Evolutionary conservation across 2,113 vertebrate species (phyloP), one percentile per base, ranked within the genome.

Genomic region (Mirounga angustirostris): DNA sequence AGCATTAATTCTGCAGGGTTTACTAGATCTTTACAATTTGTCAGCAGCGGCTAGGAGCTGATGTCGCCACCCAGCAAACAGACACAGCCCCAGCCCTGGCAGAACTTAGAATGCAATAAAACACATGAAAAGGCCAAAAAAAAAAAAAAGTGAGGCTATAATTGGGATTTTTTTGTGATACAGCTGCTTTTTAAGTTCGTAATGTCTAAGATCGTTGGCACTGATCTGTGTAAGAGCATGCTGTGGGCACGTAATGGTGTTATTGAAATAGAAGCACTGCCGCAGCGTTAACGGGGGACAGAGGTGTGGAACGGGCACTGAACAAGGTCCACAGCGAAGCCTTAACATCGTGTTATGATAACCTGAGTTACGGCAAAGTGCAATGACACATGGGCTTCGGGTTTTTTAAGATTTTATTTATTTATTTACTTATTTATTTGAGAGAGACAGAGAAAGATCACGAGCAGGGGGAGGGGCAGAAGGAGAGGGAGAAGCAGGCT

Each of bases 161-260:
- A 30, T 26, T 19, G n/a, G 50, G 46, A 2, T 8, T 19, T 52
- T 89, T 54, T 22, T n/a, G n/a, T 46, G 28, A 30, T 2, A 30
- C 69, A 4, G 28, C 36, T 22, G 63, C 8, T 33, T 22, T 69
- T 59, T 40, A 52, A 87, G 43, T 76, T 19, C 73, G 14, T 33
- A 5, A 26, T 28, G 24, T 40, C 63, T 65, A 14, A 58, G 58
- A 40, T 50, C 9, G 7, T 33, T 67, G 33, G 46, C 46, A n/a
- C 2, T 13, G 46, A 59, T 0, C 21, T 22, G 1, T 50, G 18
- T 21, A 21, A 4, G 1, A 5, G 19, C 15, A 3, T 2, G 3
- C 40, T 33, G 0, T 16, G 10, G 30, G 28, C 54, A 19, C 3
- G 0, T 11, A 10, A 9, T 14, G 1, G 19, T 26, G 59, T 15